A percentile compares a stretch with the other conserved stretches of the same genome.
These are phyloP conservation scores for Silurus lanzhouensis DNA, from an alignment of 2,797 vertebrate genomes.

Conservation along the genomic window DNA sequence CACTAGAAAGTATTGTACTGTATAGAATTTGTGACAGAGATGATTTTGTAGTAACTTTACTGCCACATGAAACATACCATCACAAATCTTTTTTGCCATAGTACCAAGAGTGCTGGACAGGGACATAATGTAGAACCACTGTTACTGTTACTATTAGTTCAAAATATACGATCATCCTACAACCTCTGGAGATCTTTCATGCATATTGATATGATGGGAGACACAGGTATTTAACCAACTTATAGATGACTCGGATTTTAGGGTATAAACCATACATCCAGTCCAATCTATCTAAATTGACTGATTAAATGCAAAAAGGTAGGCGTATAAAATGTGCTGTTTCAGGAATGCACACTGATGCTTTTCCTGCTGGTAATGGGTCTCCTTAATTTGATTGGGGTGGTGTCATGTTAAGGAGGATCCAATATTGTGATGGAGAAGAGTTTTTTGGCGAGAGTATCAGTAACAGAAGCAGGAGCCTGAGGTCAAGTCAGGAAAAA, in stretches of 20 bases:
- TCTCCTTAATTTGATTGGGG: conserved; percentile 15
- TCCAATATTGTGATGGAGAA: neutral
- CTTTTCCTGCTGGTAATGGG: neutral
- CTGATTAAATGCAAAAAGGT: too few relatives aligned
- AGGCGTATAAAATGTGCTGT: neutral
- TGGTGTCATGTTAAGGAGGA: conserved; percentile 1
- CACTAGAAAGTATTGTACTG: neutral
- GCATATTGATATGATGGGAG: neutral
- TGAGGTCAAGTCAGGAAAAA: conserved; percentile 32
- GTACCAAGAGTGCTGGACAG: neutral
- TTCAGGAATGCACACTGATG: neutral
- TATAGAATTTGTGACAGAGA: neutral
- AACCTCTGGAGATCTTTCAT: neutral
- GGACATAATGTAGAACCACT: neutral
- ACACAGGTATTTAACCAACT: neutral
- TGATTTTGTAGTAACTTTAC: neutral
- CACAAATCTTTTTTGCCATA: neutral
- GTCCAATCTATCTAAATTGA: neutral
- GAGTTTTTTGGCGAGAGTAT: conserved; percentile 13
- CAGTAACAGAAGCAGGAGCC: conserved; percentile 22
- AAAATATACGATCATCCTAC: neutral
- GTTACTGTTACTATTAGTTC: neutral
- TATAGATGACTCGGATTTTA: neutral
- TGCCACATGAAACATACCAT: too few relatives aligned
- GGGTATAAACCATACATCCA: neutral